Percentiles rank a stretch among this genome's conserved stretches.
Conservation (phyloP, 2,888 invertebrate species). For the Penaeus monodon region DNA sequence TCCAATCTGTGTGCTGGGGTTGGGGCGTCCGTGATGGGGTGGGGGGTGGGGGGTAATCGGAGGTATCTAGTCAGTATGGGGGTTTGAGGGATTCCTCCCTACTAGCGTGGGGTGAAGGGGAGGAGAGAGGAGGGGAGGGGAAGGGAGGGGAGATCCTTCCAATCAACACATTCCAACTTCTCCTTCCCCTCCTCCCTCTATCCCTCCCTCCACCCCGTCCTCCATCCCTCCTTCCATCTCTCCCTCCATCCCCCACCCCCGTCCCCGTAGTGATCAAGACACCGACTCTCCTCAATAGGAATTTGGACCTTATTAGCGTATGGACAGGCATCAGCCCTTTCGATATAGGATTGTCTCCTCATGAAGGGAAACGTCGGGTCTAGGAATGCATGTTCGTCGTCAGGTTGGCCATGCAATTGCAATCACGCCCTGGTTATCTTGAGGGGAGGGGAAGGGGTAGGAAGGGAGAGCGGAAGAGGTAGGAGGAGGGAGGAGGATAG, state of each 20-base stretch:
- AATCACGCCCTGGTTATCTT: neutral
- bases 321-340: neutral
- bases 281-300: neutral
- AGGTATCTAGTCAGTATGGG: too few relatives aligned
- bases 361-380: neutral
- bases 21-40: too few relatives aligned
- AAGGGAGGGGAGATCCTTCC: too few relatives aligned
- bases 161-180: too few relatives aligned
- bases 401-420: neutral
- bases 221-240: neutral
- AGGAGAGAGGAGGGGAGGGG: too few relatives aligned
- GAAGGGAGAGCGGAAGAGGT: neutral
- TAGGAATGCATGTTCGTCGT: neutral
- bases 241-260: neutral
- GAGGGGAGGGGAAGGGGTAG: neutral
- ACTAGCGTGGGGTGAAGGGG: too few relatives aligned
- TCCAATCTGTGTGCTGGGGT: too few relatives aligned
- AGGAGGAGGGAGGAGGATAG: neutral
- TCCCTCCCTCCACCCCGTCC: neutral
- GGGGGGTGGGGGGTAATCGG: too few relatives aligned
- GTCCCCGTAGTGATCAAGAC: too few relatives aligned
- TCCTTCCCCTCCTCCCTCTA: neutral
- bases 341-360: neutral
- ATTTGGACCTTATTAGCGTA: neutral
- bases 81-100: too few relatives aligned